A percentile compares a stretch with the other conserved stretches of the same genome.
phyloP scores from a whole-genome alignment of 2,888 invertebrate genomes.

The Agapetus fuscipes region DNA sequence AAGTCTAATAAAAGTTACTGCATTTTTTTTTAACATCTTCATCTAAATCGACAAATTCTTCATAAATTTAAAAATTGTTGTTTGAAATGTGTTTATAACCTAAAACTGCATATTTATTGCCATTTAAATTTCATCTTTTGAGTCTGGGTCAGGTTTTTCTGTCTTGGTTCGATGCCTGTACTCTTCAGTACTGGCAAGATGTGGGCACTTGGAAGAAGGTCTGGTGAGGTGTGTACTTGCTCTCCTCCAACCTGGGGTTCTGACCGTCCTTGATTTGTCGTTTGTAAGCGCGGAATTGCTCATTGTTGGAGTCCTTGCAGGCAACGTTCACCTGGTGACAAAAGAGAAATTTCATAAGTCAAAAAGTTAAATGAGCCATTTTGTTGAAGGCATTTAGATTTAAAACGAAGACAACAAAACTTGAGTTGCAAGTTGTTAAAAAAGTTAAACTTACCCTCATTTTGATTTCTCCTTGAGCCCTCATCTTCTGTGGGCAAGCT shows the following conservation, averaged over 20 bases:
- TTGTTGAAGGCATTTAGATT: neutral
- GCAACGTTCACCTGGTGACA: neutral
- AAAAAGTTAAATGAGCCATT: too few species aligned
- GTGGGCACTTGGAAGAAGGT: neutral
- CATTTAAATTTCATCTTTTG: too few species aligned
- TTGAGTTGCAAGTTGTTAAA: too few species aligned
- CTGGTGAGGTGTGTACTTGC: neutral
- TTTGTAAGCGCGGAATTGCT: neutral
- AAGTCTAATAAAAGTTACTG: too few species aligned
- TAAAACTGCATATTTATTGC: too few species aligned
- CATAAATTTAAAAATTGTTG: too few species aligned
- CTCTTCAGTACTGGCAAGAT: neutral
- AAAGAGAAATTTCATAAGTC: too few species aligned
- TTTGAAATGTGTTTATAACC: too few species aligned
- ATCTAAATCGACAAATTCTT: too few species aligned
- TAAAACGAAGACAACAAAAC: neutral
- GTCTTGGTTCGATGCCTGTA: too few species aligned
- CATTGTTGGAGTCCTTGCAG: neutral
- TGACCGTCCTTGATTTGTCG: neutral
- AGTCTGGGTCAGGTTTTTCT: too few species aligned
- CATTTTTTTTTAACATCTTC: too few species aligned
- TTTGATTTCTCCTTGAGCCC: slow-evolving; percentile 6
- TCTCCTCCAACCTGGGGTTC: neutral
- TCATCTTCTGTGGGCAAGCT: slow-evolving; percentile 28
- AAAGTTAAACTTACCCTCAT: slow-evolving; percentile 9